These are phyloP conservation scores for Lutjanus campechanus DNA, from an alignment of 2,797 vertebrate species.

Conservation along the genomic window DNA sequence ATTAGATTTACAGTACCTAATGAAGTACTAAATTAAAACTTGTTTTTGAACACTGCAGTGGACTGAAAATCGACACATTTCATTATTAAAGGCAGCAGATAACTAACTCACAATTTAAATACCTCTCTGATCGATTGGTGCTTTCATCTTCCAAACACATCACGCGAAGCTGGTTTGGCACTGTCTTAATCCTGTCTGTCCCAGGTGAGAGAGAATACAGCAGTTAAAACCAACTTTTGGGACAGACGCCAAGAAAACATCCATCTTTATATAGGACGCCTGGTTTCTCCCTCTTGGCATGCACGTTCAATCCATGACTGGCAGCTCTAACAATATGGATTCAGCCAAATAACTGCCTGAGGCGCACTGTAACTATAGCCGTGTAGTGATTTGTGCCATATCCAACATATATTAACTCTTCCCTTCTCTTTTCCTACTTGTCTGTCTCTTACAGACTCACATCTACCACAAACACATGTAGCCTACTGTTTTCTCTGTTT, in stretches of 20 bases:
- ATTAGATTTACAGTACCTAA: too few relatives aligned
- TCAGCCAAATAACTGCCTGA: conserved; percentile 69
- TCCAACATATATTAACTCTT: conserved; percentile 48
- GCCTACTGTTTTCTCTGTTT: neutral
- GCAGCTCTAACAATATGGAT: conserved; percentile 77
- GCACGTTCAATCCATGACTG: conserved; percentile 65
- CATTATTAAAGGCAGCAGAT: too few relatives aligned
- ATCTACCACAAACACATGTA: conserved; percentile 12
- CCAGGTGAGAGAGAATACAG: conserved; percentile 75
- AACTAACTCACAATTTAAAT: neutral
- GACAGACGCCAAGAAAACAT: conserved; percentile 77
- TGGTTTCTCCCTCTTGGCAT: conserved; percentile 69
- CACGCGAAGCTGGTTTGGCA: conserved; percentile 43
- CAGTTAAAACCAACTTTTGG: conserved; percentile 63
- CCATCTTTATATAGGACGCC: conserved; percentile 73
- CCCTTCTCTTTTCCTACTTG: conserved; percentile 28
- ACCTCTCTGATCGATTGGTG: conserved; percentile 8
- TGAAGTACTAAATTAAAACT: neutral
- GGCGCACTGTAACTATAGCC: conserved; percentile 72
- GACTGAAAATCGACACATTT: neutral
- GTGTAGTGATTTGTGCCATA: conserved; percentile 55
- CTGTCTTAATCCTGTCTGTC: conserved; percentile 60
- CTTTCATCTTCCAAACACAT: conserved; percentile 28
- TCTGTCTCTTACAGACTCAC: conserved; percentile 15
- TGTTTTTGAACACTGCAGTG: neutral